Percentiles rank a stretch among this genome's conserved stretches.
phyloP scores from a whole-genome alignment of 2,888 invertebrate genomes.

The Adineta ricciae region DNA sequence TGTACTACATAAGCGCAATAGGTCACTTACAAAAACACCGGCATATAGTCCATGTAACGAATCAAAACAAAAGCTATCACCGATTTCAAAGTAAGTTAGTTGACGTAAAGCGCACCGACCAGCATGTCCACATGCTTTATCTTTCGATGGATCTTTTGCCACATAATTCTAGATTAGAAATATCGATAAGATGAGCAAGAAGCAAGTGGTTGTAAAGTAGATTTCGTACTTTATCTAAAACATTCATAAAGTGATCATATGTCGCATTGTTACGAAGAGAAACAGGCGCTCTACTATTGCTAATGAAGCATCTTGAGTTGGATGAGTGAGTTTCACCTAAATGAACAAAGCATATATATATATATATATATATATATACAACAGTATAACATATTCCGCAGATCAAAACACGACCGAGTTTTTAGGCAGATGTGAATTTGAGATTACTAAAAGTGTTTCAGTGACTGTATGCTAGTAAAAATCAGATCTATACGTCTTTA shows the following conservation, averaged over 20 bases:
- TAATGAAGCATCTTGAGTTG: not conserved
- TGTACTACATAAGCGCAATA: too few relatives aligned
- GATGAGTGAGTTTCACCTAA: not conserved
- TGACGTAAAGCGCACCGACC: not conserved
- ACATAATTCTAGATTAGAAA: not conserved
- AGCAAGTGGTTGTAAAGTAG: too few relatives aligned
- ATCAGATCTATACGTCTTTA: too few relatives aligned
- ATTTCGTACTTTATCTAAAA: not conserved
- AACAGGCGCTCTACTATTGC: not conserved
- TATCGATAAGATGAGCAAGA: not conserved
- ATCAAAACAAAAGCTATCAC: not conserved
- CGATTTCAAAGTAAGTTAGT: not conserved
- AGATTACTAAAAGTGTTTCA: too few relatives aligned
- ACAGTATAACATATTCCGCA: not conserved
- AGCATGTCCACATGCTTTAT: not conserved
- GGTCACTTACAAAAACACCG: too few relatives aligned
- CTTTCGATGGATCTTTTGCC: not conserved
- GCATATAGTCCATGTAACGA: too few relatives aligned
- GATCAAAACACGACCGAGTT: not conserved
- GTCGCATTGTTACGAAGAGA: not conserved
- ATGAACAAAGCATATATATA: too few relatives aligned
- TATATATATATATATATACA: not conserved
- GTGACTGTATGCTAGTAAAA: too few relatives aligned
- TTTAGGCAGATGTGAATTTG: too few relatives aligned
- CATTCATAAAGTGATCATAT: not conserved